A percentile compares a stretch with the other conserved stretches of the same genome.
phyloP scores from a whole-genome alignment of 2,113 vertebrate species.

The Antennarius striatus region DNA sequence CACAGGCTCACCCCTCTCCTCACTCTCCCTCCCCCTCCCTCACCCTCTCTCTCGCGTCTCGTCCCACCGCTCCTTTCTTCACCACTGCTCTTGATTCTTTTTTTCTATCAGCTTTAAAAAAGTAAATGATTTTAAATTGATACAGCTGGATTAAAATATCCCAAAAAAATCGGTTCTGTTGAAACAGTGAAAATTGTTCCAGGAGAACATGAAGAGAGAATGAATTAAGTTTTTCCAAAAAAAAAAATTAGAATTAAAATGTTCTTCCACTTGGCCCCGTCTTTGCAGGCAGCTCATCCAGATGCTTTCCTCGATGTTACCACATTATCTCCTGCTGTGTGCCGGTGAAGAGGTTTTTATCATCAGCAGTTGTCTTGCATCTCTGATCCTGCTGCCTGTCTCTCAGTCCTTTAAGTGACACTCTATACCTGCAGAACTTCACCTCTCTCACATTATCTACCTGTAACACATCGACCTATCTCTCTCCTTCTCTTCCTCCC shows the following conservation, averaged over 20 bases:
- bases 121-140: no score
- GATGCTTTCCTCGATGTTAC: slow-evolving; percentile 14
- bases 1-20: slow-evolving; percentile 40
- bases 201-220: not conserved
- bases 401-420: slow-evolving; percentile 62
- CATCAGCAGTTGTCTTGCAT: slow-evolving; percentile 53
- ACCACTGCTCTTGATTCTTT: not conserved
- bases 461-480: slow-evolving; percentile 46
- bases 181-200: not conserved
- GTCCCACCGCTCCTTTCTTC: slow-evolving; percentile 24
- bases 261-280: slow-evolving; percentile 2
- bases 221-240: not conserved
- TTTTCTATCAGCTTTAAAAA: not conserved
- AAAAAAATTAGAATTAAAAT: not conserved
- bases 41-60: slow-evolving; percentile 19
- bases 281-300: slow-evolving; percentile 8
- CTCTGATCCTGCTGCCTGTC: slow-evolving; percentile 51
- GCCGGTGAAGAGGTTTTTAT: slow-evolving; percentile 68
- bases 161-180: not conserved
- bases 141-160: no score
- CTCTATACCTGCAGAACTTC: slow-evolving; percentile 65
- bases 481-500: slow-evolving; percentile 41
- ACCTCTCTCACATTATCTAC: slow-evolving; percentile 61
- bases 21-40: slow-evolving; percentile 53
- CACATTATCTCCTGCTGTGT: slow-evolving; percentile 25